These are phyloP conservation scores for Gallinago nigripennis DNA, from an alignment of 2,797 vertebrate genomes.

Conservation along the genomic window DNA sequence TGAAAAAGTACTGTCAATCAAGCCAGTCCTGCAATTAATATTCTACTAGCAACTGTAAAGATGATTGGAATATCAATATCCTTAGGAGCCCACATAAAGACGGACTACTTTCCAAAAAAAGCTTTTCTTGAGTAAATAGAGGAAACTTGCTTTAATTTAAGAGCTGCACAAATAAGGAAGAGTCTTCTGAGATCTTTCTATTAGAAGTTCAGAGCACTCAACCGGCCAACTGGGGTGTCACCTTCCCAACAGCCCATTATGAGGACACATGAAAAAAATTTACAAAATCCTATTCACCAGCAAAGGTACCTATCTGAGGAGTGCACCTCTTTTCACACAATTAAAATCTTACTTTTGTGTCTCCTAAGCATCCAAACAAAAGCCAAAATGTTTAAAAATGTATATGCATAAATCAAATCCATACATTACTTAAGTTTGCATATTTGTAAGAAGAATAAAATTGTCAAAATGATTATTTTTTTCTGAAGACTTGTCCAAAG, in stretches of 20 bases:
- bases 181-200: neutral
- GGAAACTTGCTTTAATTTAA: neutral
- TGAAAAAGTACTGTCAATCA: conserved; percentile 10
- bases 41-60: neutral
- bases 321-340: neutral
- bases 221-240: neutral
- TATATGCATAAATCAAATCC: neutral
- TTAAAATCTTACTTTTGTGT: neutral
- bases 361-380: neutral
- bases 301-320: neutral
- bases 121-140: neutral
- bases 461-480: neutral
- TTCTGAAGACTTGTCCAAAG: neutral
- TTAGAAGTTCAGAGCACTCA: neutral
- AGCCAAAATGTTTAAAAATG: neutral
- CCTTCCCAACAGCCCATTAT: neutral
- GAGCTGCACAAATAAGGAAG: neutral
- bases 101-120: neutral
- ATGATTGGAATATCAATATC: conserved; percentile 7
- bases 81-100: neutral
- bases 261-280: neutral
- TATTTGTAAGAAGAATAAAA: neutral
- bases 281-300: neutral
- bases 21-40: neutral
- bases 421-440: neutral